These are phyloP conservation scores for Hermatobates lingyangjiaoensis DNA, from an alignment of 1,140 invertebrate genomes.

Conservation along the genomic window DNA sequence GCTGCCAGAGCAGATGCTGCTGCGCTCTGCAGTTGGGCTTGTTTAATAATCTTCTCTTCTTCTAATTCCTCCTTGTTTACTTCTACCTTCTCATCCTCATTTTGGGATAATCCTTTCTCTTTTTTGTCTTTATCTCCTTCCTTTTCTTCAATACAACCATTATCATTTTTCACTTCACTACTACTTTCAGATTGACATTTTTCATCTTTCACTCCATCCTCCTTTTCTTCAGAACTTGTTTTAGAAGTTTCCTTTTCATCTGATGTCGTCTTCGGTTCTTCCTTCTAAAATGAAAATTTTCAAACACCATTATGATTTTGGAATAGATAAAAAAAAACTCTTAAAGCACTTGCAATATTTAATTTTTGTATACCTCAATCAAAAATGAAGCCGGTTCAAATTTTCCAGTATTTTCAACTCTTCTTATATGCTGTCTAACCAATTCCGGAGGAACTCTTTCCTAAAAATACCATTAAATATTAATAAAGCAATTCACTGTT, in stretches of 20 bases:
- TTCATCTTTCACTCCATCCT: conserved; percentile 25
- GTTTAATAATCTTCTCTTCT: conserved; percentile 36
- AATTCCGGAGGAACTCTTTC: conserved; percentile 91
- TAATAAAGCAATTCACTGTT: neutral
- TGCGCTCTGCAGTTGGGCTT: conserved; percentile 78
- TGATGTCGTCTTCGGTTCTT: conserved; percentile 72
- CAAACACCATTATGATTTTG: neutral
- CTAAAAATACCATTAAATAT: conserved; percentile 17
- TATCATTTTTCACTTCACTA: conserved; percentile 85
- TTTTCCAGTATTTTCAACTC: conserved; percentile 70
- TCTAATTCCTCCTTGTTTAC: conserved; percentile 16
- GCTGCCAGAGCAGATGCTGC: conserved; percentile 89
- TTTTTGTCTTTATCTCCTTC: conserved; percentile 22
- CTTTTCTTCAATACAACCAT: conserved; percentile 21
- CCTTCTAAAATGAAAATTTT: conserved; percentile 41
- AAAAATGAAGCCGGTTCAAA: conserved; percentile 65
- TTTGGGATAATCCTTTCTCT: neutral
- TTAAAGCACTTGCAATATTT: neutral
- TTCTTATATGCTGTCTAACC: conserved; percentile 87
- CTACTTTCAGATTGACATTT: no score
- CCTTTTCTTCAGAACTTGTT: conserved; percentile 23
- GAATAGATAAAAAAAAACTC: neutral
- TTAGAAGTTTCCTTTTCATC: conserved; percentile 36
- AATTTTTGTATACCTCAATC: conserved; percentile 27
- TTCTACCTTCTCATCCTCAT: conserved; percentile 12